phyloP scores from a whole-genome alignment of 2,797 vertebrate genomes.

The Etheostoma perlongum region DNA sequence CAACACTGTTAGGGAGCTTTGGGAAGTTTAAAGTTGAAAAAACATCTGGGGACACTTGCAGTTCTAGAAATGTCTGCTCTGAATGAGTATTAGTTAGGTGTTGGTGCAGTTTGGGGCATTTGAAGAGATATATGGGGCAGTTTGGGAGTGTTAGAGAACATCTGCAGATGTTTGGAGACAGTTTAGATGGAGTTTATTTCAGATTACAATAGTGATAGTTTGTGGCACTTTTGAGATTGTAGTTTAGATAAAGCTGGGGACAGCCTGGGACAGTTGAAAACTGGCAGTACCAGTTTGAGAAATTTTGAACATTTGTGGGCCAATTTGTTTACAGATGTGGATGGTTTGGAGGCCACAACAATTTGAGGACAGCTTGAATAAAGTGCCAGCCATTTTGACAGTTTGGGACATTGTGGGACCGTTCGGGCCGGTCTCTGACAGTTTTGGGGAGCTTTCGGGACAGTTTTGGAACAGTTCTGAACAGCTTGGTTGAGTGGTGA shows the following conservation, averaged over 20 bases:
- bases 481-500: slow-evolving; percentile 56
- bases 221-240: background rate
- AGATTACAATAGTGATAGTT: background rate
- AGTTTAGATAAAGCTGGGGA: slow-evolving; percentile 1
- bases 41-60: background rate
- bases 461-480: slow-evolving; percentile 45
- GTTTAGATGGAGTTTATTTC: background rate
- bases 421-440: slow-evolving; percentile 19
- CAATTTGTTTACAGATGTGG: slow-evolving; percentile 29
- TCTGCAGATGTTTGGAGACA: background rate
- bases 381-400: slow-evolving; percentile 17
- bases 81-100: background rate
- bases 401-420: slow-evolving; percentile 19
- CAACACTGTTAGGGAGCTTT: too few relatives aligned
- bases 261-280: background rate
- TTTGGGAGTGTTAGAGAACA: background rate
- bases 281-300: background rate
- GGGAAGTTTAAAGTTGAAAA: too few relatives aligned
- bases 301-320: slow-evolving; percentile 12
- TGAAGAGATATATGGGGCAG: background rate
- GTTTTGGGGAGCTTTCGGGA: slow-evolving; percentile 26
- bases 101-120: background rate
- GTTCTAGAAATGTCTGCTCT: background rate
- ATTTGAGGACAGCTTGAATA: slow-evolving; percentile 39
- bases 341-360: slow-evolving; percentile 30